Evolutionary conservation across 92 coral and sea anemone species (phyloP), one percentile per base, ranked within the genome.

Genomic region (Siderastrea siderea): DNA sequence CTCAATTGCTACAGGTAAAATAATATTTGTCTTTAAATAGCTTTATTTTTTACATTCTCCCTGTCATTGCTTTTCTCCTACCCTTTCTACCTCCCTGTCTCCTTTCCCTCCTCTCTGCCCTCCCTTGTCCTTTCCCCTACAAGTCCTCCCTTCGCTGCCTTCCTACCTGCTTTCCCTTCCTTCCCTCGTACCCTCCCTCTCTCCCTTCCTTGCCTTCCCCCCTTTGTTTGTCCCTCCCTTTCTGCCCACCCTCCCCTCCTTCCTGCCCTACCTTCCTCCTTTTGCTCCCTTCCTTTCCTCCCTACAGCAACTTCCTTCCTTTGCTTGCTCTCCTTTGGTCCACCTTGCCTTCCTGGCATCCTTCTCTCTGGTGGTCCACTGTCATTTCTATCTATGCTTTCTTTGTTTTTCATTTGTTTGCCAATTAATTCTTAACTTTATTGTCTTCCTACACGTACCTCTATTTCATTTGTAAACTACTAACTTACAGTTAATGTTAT

Each of bases 1-100:
- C 98, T n/a, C 99, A 97, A 50, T 84, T 97, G 44, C 87, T 97
- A 3, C 99, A 97, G 99, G 99, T 97, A 84, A 57, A 47, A 45
- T 50, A 0, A 66, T 50, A 1, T 38, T 38, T 80, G 26, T 14
- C 47, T 13, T 45, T 26, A 15, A 2, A 1, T 47, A 1, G 12
- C 3, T 38, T 8, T 67, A 3, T n/a, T 53, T 44, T 17, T 3
- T 1, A 3, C 71, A 4, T 6, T 62, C 17, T 8, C 4, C 48
- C 8, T 49, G 26, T 47, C 55, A 3, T 15, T 47, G 11, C 13
- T 67, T 67, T 13, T 47, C 55, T 73, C 17, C 26, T 17, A 2
- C 7, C 57, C 77, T 51, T 71, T 71, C 46, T 17, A 10, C 78
- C 38, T 43, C 45, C 78, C 60, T 6, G 2, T 10, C 60, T 16